phyloP scores from a whole-genome alignment of 2,113 vertebrate species.

The Sander vitreus region DNA sequence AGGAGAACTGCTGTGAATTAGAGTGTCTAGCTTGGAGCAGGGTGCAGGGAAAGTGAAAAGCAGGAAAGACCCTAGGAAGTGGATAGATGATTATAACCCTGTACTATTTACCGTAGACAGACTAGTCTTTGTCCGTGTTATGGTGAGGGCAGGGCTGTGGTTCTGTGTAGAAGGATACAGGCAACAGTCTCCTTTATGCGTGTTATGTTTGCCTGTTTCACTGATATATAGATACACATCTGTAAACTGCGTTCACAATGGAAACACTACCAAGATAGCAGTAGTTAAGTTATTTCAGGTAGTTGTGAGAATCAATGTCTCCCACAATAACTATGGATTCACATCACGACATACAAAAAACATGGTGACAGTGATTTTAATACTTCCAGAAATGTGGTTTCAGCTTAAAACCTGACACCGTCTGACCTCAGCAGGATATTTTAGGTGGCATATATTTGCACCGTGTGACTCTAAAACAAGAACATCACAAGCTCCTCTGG shows the following conservation, averaged over 20 bases:
- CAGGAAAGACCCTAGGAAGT: slow-evolving; percentile 16
- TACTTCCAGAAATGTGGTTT: slow-evolving; percentile 40
- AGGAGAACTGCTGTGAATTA: slow-evolving; percentile 47
- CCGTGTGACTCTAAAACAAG: slow-evolving; percentile 40
- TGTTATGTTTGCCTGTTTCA: not conserved
- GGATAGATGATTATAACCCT: slow-evolving; percentile 42
- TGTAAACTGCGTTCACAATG: not conserved
- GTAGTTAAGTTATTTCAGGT: not conserved
- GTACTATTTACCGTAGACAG: slow-evolving; percentile 20
- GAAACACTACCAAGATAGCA: not conserved
- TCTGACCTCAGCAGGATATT: slow-evolving; percentile 67
- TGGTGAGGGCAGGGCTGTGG: not conserved
- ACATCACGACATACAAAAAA: slow-evolving; percentile 10
- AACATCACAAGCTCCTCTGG: slow-evolving; percentile 40
- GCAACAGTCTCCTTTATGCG: not conserved
- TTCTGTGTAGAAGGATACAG: not conserved
- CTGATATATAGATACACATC: not conserved
- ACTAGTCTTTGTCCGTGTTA: slow-evolving; percentile 26
- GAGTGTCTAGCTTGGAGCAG: slow-evolving; percentile 50
- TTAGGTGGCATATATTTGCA: slow-evolving; percentile 64
- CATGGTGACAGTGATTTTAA: slow-evolving; percentile 56
- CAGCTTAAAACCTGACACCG: slow-evolving; percentile 40
- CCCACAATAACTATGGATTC: not conserved
- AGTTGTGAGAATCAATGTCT: slow-evolving; percentile 12
- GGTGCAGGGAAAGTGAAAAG: slow-evolving; percentile 25